Conservation (phyloP, 2,888 invertebrate species). For the Erebia aethiops region DNA sequence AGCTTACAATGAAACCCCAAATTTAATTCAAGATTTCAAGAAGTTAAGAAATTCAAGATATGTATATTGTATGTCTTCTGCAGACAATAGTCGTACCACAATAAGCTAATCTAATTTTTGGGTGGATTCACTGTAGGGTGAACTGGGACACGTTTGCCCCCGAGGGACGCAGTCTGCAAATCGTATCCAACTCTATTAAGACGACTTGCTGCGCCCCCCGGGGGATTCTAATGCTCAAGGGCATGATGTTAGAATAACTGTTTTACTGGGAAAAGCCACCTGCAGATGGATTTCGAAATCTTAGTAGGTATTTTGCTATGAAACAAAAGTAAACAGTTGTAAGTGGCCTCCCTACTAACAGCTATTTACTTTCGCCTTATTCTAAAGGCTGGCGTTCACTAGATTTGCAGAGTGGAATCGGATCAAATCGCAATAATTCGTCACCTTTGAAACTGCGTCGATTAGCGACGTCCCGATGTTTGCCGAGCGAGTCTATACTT, state of each 20-base stretch:
- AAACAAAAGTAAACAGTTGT: no score
- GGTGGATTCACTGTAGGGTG: slow-evolving; percentile 53
- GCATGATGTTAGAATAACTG: slow-evolving; percentile 69
- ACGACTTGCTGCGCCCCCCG: slow-evolving; percentile 65
- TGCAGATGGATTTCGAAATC: slow-evolving; percentile 66
- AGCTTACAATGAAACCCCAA: background rate
- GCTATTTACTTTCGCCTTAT: no score
- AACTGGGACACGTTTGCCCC: slow-evolving; percentile 63
- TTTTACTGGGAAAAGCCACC: slow-evolving; percentile 72
- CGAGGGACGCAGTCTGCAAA: slow-evolving; percentile 65
- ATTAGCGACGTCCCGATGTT: no score
- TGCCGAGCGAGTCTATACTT: no score
- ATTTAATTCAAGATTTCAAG: background rate
- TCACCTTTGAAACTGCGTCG: no score
- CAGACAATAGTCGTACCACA: slow-evolving; percentile 59
- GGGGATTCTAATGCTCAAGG: slow-evolving; percentile 58
- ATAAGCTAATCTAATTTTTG: slow-evolving; percentile 73
- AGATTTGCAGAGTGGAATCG: background rate
- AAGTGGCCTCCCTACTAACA: no score
- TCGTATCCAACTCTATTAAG: slow-evolving; percentile 79
- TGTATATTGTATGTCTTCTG: slow-evolving; percentile 33
- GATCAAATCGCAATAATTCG: no score
- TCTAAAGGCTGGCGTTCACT: no score
- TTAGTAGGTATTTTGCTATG: slow-evolving; percentile 22
- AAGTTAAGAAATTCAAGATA: background rate